Percentiles rank a stretch among this genome's conserved stretches.
Conservation (phyloP, 2,113 vertebrate genomes). For the Leptobrachium leishanense region DNA sequence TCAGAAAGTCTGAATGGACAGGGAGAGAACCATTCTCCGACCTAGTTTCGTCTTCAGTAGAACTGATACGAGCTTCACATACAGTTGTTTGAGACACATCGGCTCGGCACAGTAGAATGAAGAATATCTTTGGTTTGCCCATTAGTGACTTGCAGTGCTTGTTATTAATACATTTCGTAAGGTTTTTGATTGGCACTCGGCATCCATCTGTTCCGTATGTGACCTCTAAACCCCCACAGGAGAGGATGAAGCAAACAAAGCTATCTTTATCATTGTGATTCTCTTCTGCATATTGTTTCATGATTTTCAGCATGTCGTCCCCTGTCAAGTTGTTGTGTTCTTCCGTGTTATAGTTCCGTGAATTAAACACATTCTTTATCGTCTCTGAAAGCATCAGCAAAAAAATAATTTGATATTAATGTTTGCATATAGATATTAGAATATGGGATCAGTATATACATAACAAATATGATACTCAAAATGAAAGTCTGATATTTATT, state of each 20-base stretch:
- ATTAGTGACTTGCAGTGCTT: conserved; percentile 57
- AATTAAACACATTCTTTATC: conserved; percentile 60
- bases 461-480: too few species aligned
- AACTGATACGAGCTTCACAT: neutral
- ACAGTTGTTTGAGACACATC: too few species aligned
- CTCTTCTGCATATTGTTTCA: conserved; percentile 49
- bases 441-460: too few species aligned
- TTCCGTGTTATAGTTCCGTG: conserved; percentile 65
- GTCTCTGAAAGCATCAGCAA: conserved; percentile 58
- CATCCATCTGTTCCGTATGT: conserved; percentile 64
- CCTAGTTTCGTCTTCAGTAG: conserved; percentile 57
- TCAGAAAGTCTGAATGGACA: conserved; percentile 66
- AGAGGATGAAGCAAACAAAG: conserved; percentile 75
- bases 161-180: conserved; percentile 67
- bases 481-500: too few species aligned
- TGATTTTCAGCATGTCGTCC: conserved; percentile 22
- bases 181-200: conserved; percentile 53
- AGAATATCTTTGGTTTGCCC: conserved; percentile 71
- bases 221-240: conserved; percentile 66
- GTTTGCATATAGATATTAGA: too few species aligned
- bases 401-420: too few species aligned
- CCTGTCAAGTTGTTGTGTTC: conserved; percentile 58
- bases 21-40: conserved; percentile 57
- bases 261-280: conserved; percentile 65
- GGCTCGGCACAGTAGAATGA: conserved; percentile 72